Evolutionary conservation across 2,888 invertebrate species (phyloP).

Genomic region (Cephus spinipes): DNA sequence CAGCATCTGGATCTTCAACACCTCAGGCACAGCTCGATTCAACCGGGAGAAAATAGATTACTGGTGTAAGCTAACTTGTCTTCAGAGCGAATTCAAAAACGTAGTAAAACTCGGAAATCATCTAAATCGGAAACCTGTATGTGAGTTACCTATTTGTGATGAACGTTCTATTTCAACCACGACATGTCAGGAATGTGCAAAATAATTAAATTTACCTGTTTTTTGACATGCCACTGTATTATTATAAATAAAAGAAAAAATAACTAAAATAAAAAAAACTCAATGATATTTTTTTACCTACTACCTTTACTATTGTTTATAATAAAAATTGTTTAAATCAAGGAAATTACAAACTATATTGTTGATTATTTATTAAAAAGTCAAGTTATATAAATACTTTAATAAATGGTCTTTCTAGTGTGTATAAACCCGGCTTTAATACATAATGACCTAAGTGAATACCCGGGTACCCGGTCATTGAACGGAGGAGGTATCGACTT

Average conservation of each 20-base stretch:
- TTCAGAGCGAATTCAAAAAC: constrained; percentile 26
- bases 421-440: constrained; percentile 22
- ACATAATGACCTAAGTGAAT: constrained; percentile 13
- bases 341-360: constrained; percentile 20
- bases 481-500: constrained; percentile 21
- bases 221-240: constrained; percentile 19
- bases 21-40: constrained; percentile 27
- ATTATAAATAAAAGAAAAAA: constrained; percentile 20
- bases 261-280: constrained; percentile 4
- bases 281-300: constrained; percentile 14
- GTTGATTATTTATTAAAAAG: constrained; percentile 22
- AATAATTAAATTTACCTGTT: constrained; percentile 20
- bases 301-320: constrained; percentile 23
- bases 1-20: constrained; percentile 25
- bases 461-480: constrained; percentile 22
- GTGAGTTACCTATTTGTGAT: constrained; percentile 22
- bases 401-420: constrained; percentile 19
- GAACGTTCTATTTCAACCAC: constrained; percentile 25
- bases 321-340: constrained; percentile 24
- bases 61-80: constrained; percentile 25
- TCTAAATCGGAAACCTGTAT: no score
- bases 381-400: constrained; percentile 17
- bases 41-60: constrained; percentile 27
- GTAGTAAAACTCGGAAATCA: constrained; percentile 25
- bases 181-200: constrained; percentile 25